These are phyloP conservation scores for Chymomyza procnemis DNA, from an alignment of 2,888 invertebrate species.

Conservation along the genomic window DNA sequence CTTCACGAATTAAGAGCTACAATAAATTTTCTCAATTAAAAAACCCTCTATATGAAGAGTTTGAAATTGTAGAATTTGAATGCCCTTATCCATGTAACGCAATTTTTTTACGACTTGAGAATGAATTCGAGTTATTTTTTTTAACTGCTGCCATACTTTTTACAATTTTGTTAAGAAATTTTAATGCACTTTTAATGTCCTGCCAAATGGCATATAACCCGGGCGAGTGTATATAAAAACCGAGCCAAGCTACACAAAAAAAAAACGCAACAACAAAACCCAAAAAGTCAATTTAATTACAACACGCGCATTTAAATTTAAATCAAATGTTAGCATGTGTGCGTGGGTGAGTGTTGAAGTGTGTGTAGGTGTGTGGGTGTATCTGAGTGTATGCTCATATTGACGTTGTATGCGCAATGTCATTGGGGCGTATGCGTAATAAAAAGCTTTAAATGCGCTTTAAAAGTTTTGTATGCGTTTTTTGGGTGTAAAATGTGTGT, in stretches of 20 bases:
- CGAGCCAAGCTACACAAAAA: constrained; percentile 11
- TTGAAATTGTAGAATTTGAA: no score
- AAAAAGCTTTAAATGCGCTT: constrained; percentile 38
- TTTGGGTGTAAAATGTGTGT: background rate
- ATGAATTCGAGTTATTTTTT: no score
- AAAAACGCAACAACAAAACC: constrained; percentile 9
- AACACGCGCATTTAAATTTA: constrained; percentile 53
- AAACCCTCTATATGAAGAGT: no score
- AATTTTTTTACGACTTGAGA: no score
- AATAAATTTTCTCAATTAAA: no score
- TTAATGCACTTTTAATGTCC: background rate
- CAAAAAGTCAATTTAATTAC: constrained; percentile 64
- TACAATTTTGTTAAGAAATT: no score
- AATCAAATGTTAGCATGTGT: constrained; percentile 33
- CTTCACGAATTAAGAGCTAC: no score
- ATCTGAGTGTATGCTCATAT: background rate
- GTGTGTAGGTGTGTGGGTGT: constrained; percentile 14
- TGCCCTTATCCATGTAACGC: no score
- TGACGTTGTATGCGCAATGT: constrained; percentile 20
- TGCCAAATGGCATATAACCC: background rate
- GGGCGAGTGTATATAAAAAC: background rate
- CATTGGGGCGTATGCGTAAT: constrained; percentile 32
- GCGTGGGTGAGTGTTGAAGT: no score
- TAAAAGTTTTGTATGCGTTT: constrained; percentile 22
- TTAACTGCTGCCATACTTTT: no score